Evolutionary conservation across 2,113 vertebrate species (phyloP), one percentile per base, ranked within the genome.

Genomic region (Pterocles burchelli): DNA sequence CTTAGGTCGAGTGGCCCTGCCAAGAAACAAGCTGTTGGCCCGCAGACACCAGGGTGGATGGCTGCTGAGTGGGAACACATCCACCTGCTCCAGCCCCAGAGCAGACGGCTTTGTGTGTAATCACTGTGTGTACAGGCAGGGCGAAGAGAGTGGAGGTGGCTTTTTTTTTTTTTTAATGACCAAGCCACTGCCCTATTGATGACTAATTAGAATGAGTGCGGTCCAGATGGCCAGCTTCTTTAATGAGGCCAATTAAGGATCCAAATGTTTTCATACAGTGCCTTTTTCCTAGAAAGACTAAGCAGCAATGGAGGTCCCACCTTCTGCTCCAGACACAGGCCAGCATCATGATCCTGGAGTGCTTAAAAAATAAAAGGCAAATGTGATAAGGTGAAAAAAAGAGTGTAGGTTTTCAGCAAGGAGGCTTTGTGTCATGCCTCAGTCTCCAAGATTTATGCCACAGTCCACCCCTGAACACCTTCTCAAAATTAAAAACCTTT

Each of bases 11-110:
- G 95, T 0, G 28, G 19, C 63, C 48, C 63, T 96, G 97, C 97
- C 97, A 96, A 95, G 90, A 66, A 71, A 78, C 6, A 95, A 95
- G 95, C 94, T 96, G 68, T 46, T 96, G 90, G 96, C 95, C 85
- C 33, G 3, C 51, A 62, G 7, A 54, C 86, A 49, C 45, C 72
- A n/a, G 92, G 84, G 86, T 65, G 89, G 94, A 96, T 41, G 92
- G 82, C 85, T 96, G 85, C 89, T 90, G 94, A 85, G 43, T 49
- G 92, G 81, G 82, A 95, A 68, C 87, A 48, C 78, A 45, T 88
- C 86, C 88, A 65, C 63, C 49, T 45, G 46, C 68, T 65, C 57
- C 73, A 38, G 90, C 20, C 45, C 7, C 55, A 34, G 65, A 86
- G 74, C 48, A 49, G 84, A 46, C 71, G 65, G 62, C 33, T 54